A percentile compares a stretch with the other conserved stretches of the same genome.
These are phyloP conservation scores for Stigmatopora argus DNA, from an alignment of 2,113 vertebrate genomes.

Conservation along the genomic window DNA sequence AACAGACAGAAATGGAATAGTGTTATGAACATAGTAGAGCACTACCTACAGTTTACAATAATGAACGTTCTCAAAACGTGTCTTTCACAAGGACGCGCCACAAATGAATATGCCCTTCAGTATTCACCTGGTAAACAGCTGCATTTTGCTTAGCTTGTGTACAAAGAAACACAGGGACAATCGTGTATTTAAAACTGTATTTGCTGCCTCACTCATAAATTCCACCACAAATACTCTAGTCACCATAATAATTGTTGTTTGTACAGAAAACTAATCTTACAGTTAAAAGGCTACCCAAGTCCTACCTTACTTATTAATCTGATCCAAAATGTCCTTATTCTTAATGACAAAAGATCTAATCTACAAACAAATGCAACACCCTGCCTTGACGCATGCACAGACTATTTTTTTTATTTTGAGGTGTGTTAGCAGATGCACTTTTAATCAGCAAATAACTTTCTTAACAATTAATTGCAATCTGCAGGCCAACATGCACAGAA, in stretches of 20 bases:
- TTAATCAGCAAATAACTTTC: neutral
- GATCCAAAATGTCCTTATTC: constrained; percentile 30
- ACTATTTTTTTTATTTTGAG: neutral
- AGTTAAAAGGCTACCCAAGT: neutral
- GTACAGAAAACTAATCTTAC: neutral
- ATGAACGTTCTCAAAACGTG: constrained; percentile 55
- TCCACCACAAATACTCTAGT: neutral
- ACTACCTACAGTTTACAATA: constrained; percentile 69
- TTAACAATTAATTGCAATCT: neutral
- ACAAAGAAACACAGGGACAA: neutral
- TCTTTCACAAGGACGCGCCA: constrained; percentile 37
- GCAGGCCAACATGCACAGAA: neutral
- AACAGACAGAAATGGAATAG: constrained; percentile 59
- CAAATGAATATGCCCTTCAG: constrained; percentile 21
- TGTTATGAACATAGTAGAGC: constrained; percentile 38
- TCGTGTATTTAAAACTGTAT: neutral
- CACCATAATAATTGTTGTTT: neutral
- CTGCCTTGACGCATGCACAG: too few relatives aligned
- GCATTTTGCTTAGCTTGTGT: neutral
- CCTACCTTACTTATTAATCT: neutral
- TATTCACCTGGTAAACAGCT: constrained; percentile 5
- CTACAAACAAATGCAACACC: neutral
- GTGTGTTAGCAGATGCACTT: neutral
- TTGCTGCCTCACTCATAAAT: neutral
- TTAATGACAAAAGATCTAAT: constrained; percentile 22